Evolutionary conservation across 2,888 invertebrate species (phyloP).

Genomic region (Atrina japonica): DNA sequence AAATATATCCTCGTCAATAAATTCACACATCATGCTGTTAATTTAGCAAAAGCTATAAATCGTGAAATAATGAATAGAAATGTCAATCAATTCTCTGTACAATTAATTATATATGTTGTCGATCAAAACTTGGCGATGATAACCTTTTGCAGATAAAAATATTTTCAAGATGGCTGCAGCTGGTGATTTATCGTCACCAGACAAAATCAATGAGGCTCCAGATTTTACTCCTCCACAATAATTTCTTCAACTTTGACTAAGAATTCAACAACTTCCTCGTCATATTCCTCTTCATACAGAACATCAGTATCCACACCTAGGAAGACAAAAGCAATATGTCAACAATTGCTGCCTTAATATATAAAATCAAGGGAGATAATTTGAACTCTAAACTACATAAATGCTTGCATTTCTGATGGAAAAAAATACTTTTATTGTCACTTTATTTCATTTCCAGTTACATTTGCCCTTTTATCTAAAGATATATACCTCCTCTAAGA

Average conservation of each 20-base stretch:
- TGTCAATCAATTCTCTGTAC: neutral
- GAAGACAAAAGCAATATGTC: conserved; percentile 18
- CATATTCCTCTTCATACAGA: conserved; percentile 89
- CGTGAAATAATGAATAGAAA: neutral
- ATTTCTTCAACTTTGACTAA: conserved; percentile 96
- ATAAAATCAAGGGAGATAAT: too few species aligned
- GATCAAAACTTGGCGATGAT: neutral
- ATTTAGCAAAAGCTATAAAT: too few species aligned
- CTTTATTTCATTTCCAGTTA: too few species aligned
- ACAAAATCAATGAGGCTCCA: conserved; percentile 4
- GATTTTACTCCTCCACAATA: conserved; percentile 77
- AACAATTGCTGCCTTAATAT: neutral
- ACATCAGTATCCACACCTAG: conserved; percentile 95
- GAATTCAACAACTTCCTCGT: conserved; percentile 98
- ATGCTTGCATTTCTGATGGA: too few species aligned
- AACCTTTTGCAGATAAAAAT: too few species aligned
- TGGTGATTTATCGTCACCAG: conserved; percentile 13
- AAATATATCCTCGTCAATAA: too few species aligned
- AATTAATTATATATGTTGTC: conserved; percentile 13
- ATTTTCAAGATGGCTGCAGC: conserved; percentile 60
- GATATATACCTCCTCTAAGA: conserved; percentile 92
- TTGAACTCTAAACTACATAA: too few species aligned
- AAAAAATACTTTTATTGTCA: too few species aligned
- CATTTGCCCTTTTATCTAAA: too few species aligned
- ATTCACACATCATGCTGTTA: too few species aligned